Base-by-base conservation (phyloP, 2,797 vertebrate genomes). In the Gambusia yucatana region DNA sequence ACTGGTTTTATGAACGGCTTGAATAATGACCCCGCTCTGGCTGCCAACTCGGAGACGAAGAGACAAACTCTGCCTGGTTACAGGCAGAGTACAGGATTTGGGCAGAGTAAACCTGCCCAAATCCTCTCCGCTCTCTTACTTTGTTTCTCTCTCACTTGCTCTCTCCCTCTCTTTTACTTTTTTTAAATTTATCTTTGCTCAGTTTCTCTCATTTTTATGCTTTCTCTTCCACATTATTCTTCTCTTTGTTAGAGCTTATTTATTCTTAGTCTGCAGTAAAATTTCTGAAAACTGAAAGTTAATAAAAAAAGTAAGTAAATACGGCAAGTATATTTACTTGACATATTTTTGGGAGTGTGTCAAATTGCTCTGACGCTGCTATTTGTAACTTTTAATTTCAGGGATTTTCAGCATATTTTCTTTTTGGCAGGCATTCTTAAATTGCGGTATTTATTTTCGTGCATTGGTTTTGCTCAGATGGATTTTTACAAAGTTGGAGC, bases 1-100 rank as follows among this genome's bases (percentile, higher is more conserved):
- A 47, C 75, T 85, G 91, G 93, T 95, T 94, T 94, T 94, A 87
- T 87, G 90, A 93, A 90, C 89, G 75, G 86, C 73, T 80, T 94
- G 92, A 95, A 94, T 95, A 94, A 95, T 94, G 93, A 94, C 92
- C 88, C 88, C 86, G 79, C 90, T 89, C 87, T 84, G 82, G 86
- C 93, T 93, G 92, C 92, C 94, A 94, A 84, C 82, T 87, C 82
- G 28, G 78, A 77, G 84, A 79, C 88, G 88, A 90, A 76, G 81
- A 86, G 80, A 80, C 84, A 70, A 84, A 93, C 83, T 90, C 92
- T 91, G 91, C 91, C 91, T 88, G 78, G 88, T 89, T 90, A 92
- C 91, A 90, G 87, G 81, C 80, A 33, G 33, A 33, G 33, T 33
- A 33, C 33, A 33, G 33, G 33, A 33, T 33, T 33, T 33, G 33